phyloP scores from a whole-genome alignment of 53 echinoderm and acorn worm genomes.

The Echinometra lucunter region DNA sequence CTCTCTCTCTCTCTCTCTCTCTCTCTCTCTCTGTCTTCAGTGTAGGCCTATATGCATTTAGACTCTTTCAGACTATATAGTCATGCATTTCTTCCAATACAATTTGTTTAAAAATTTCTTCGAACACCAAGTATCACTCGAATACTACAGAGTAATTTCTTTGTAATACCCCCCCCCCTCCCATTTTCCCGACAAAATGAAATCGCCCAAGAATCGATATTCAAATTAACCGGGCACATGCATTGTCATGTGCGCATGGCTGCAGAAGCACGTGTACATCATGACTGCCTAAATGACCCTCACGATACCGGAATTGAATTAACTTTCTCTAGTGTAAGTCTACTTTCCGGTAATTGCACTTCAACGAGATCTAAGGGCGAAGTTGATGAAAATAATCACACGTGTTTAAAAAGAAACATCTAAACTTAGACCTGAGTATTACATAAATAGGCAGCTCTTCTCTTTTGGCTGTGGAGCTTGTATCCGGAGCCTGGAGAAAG shows the following conservation, averaged over 20 bases:
- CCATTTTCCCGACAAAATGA: background rate
- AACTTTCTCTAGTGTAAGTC: background rate
- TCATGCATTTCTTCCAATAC: too few species aligned
- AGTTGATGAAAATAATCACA: background rate
- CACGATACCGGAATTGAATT: background rate
- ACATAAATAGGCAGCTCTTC: slow-evolving; percentile 8
- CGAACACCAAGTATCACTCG: too few species aligned
- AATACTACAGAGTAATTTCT: too few species aligned
- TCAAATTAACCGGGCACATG: background rate
- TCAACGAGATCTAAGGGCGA: background rate
- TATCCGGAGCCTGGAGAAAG: background rate
- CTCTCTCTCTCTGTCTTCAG: too few species aligned
- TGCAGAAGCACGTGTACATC: background rate
- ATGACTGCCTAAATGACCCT: background rate
- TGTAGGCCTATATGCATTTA: too few species aligned
- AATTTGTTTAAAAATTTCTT: too few species aligned
- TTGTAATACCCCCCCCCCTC: background rate
- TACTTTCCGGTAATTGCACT: background rate
- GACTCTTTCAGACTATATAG: too few species aligned
- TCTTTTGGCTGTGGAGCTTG: background rate
- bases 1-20: too few species aligned
- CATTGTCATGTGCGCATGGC: background rate
- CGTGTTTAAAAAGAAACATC: background rate
- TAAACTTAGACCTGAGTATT: background rate
- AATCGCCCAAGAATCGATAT: background rate